Base-by-base conservation (phyloP, 2,113 vertebrate species). In the Chaetura pelagica region DNA sequence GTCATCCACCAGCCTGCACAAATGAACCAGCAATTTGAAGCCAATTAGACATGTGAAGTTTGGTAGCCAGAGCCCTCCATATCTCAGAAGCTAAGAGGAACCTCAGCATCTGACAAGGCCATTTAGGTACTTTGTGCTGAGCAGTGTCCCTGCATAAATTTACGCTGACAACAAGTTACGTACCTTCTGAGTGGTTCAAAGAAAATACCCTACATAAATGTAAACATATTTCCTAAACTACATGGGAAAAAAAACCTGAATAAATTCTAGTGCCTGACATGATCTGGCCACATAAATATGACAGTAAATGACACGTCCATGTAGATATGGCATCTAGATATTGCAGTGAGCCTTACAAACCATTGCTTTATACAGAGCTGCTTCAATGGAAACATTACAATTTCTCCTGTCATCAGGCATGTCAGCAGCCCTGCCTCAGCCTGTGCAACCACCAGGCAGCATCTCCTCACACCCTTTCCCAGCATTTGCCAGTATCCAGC, bases 371-470 rank as follows among this genome's bases (percentile, higher is more conserved):
- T 48, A 57, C 15, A 19, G 20, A 13, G 29, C 15, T 42, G 26
- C 27, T 88, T 74, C 64, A 52, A 3, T 74, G 74, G 51, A 26
- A 59, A 74, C 0, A 3, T 29, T 38, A 64, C 35, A 58, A 84
- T 34, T 42, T 48, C 51, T 49, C 8, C 57, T 35, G 48, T 9
- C 35, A 13, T 4, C 35, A 66, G 27, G n/a, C 1, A 0, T 35
- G 14, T 17, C n/a, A 35, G n/a, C 20, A 44, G 58, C 13, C 35
- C 26, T 49, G 51, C 59, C 48, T 49, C 61, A 58, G 48, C 38
- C 40, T 4, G 1, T 26, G 49, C 52, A 52, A 6, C 11, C 29
- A 42, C 51, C 0, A 0, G 22, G 26, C 2, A 1, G 24, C 62
- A 34, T 14, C 23, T 76, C 51, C 68, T n/a, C 0, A 0, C 30